phyloP scores from a whole-genome alignment of 2,888 invertebrate genomes.

The Diarsia dahlii region DNA sequence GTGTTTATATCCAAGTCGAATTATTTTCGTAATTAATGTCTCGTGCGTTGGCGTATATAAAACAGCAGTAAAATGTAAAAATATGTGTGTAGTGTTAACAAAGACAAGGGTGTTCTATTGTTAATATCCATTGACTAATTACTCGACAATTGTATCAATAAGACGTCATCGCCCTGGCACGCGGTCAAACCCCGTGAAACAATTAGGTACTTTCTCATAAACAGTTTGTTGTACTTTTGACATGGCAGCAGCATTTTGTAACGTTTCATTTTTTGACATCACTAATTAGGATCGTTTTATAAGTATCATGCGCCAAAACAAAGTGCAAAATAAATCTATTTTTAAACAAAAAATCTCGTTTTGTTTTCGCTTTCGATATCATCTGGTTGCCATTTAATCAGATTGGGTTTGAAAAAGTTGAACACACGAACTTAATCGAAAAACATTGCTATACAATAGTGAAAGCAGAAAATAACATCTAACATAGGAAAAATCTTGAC shows the following conservation, averaged over 20 bases:
- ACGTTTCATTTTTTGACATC: not conserved
- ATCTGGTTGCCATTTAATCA: slow-evolving; percentile 5
- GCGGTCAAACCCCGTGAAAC: slow-evolving; percentile 43
- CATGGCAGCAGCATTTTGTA: slow-evolving; percentile 16
- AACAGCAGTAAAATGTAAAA: slow-evolving; percentile 5
- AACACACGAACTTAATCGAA: slow-evolving; percentile 3
- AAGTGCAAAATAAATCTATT: not conserved
- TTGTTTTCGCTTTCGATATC: not conserved
- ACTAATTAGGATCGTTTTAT: not conserved
- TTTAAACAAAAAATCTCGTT: not conserved
- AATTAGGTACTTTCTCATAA: slow-evolving; percentile 24
- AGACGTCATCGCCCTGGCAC: slow-evolving; percentile 56
- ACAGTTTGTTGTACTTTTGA: slow-evolving; percentile 39
- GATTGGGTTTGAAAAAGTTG: not conserved
- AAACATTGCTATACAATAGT: slow-evolving; percentile 8
- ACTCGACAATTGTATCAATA: slow-evolving; percentile 63
- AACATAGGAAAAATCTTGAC: slow-evolving; percentile 12
- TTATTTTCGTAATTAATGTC: slow-evolving; percentile 6
- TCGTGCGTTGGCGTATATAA: slow-evolving; percentile 9
- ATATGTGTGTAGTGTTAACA: slow-evolving; percentile 38
- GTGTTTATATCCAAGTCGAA: not conserved
- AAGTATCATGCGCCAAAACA: not conserved
- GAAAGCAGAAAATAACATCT: not conserved
- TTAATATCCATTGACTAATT: slow-evolving; percentile 56
- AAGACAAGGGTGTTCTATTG: slow-evolving; percentile 40